Conservation (phyloP, 92 coral and sea anemone species). For the Montipora capitata region DNA sequence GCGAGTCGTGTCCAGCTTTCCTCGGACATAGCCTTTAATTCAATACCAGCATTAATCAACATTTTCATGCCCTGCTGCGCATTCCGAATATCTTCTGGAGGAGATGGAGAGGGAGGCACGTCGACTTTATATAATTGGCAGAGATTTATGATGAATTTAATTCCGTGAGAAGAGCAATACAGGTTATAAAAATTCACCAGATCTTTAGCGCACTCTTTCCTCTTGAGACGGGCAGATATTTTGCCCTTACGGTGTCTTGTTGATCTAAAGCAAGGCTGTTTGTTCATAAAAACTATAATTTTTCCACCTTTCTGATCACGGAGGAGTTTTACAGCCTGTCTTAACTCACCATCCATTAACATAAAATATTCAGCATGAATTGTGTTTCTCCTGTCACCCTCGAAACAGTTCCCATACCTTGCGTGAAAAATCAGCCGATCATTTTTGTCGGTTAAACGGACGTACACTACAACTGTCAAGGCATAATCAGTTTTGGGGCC, state of each 20-base stretch:
- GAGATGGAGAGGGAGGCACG: background rate
- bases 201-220: conserved; percentile 37
- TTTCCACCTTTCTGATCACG: conserved; percentile 24
- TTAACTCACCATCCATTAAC: conserved; percentile 39
- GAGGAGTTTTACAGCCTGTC: conserved; percentile 1
- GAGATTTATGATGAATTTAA: conserved; percentile 27
- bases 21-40: conserved; percentile 38
- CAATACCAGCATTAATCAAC: conserved; percentile 36
- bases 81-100: conserved; percentile 9
- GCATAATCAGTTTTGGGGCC: background rate
- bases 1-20: conserved; percentile 43
- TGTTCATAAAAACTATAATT: conserved; percentile 30
- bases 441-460: conserved; percentile 14
- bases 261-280: conserved; percentile 52
- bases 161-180: conserved; percentile 1
- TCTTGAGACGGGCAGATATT: background rate
- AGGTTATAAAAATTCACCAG: conserved; percentile 3
- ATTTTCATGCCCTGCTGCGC: conserved; percentile 21
- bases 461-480: conserved; percentile 42
- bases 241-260: conserved; percentile 16
- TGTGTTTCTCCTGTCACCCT: conserved; percentile 9
- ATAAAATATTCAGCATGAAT: conserved; percentile 51
- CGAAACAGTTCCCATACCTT: conserved; percentile 48
- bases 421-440: conserved; percentile 46
- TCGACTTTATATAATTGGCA: conserved; percentile 47